Base-by-base conservation (phyloP, 2,888 invertebrate species). In the Drosophila ezoana region DNA sequence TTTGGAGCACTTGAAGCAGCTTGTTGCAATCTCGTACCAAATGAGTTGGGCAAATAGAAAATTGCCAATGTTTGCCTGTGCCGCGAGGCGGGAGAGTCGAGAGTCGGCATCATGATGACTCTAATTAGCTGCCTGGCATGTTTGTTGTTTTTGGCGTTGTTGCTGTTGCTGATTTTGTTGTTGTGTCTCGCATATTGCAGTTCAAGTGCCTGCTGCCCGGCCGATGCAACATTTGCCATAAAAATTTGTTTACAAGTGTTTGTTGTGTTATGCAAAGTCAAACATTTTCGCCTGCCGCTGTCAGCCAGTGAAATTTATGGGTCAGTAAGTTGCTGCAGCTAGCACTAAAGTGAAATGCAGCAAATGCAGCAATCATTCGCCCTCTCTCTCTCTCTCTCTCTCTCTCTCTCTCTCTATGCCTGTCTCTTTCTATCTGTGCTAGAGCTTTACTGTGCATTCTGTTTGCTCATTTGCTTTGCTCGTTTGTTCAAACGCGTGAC, bases 21-120 rank as follows among this genome's bases (percentile, higher is more conserved):
- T 73, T 87, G 87, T 85, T 82, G 83, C 85, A 82, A 83, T 85
- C 83, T 71, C 68, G 63, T 53, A 54, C 64, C 76, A 69, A 87
- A 86, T 86, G 76, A 83, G 86, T 78, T 86, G 63, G 58, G 64
- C 69, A 84, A 87, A 87, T 84, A 86, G 84, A 87, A 88, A 84
- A 74, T 86, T 88, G 83, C 84, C 62, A 88, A 83, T 84, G 81
- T 76, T 84, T 83, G 60, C 43, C 13, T 35, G 11, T 11, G 10
- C 11, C 13, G 11, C 54, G 52, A 57, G 48, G 23, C 35, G 23
- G 32, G n/a, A 20, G 11, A 33, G 54, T 44, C 47, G 49, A 47
- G n/a, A n/a, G n/a, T n/a, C 41, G 63, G 63, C 79, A 76, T 63
- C 69, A 82, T 81, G 82, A 87, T 74, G 86, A 65, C 83, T 84